Evolutionary conservation across 2,888 invertebrate genomes (phyloP).

Genomic region (Amphipyra berbera): DNA sequence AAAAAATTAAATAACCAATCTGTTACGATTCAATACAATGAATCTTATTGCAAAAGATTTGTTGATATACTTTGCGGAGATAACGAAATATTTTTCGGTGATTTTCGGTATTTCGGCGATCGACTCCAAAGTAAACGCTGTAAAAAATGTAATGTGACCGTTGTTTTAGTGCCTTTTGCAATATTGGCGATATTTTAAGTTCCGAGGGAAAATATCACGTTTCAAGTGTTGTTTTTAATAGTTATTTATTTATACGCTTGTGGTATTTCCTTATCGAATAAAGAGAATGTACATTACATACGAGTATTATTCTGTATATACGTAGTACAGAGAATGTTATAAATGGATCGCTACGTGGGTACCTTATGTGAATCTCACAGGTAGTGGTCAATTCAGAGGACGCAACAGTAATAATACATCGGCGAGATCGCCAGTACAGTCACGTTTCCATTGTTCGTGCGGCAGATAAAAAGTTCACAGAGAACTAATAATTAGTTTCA

Average conservation of each 20-base stretch:
- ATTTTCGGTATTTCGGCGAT: constrained; percentile 63
- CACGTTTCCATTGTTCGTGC: constrained; percentile 88
- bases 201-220: constrained; percentile 68
- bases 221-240: constrained; percentile 65
- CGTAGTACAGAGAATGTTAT: constrained; percentile 30
- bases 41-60: constrained; percentile 59
- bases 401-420: constrained; percentile 70
- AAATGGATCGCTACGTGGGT: constrained; percentile 43
- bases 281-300: constrained; percentile 52
- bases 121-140: constrained; percentile 65
- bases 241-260: constrained; percentile 53
- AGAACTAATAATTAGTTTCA: constrained; percentile 85
- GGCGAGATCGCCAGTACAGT: constrained; percentile 80
- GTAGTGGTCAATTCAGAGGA: constrained; percentile 62
- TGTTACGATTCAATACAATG: constrained; percentile 47
- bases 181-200: constrained; percentile 71
- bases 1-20: constrained; percentile 37
- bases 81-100: constrained; percentile 53
- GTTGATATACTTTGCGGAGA: constrained; percentile 60
- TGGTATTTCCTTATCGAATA: constrained; percentile 72
- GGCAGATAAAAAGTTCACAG: constrained; percentile 85
- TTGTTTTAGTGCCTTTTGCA: constrained; percentile 62
- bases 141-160: constrained; percentile 66
- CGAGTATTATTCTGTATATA: constrained; percentile 22
- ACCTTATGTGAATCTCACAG: constrained; percentile 34